Evolutionary conservation across 2,888 invertebrate genomes (phyloP), one percentile per base, ranked within the genome.

Genomic region (Sesamia inferens): DNA sequence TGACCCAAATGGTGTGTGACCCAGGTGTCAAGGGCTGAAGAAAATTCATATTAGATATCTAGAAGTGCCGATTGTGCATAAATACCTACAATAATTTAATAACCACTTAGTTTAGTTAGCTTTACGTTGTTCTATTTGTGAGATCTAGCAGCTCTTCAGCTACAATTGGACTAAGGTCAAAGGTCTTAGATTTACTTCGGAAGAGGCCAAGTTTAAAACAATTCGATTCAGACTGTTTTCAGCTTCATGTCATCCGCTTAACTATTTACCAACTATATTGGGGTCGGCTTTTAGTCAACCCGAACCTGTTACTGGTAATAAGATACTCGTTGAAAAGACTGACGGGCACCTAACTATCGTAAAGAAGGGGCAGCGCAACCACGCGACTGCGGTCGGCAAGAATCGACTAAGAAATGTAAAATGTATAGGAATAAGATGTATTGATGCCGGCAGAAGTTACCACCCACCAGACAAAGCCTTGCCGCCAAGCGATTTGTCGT

Each of bases 71-170:
- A 63, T 11, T 51, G 31, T 16, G 63, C 39, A 68, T 47, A 14
- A 47, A 22, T n/a, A n/a, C n/a, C n/a, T 63, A 57, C 39, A 57
- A 62, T 62, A 7, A 75, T 57, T 67, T 55, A n/a, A 51, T 57
- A 48, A 57, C 14, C 7, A 47, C 16, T 24, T 2, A 42, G 55
- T 14, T 8, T 24, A 62, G 66, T 67, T 66, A 59, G 13, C 22
- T 6, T 22, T 16, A 22, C 14, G 11, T 58, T 14, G 19, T 19
- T 24, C 22, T 48, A 68, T 5, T 39, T 71, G 58, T 68, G 39
- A 39, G 0, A 58, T 68, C 22, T 58, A 48, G 39, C 47, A 22
- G 22, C 5, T 55, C 7, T 44, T 11, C 51, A 51, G 51, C 2
- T 55, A 22, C 22, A 55, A 3, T 7, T 19, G 19, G 22, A 14